phyloP scores from a whole-genome alignment of 2,888 invertebrate species.

The Pandemis heparana region DNA sequence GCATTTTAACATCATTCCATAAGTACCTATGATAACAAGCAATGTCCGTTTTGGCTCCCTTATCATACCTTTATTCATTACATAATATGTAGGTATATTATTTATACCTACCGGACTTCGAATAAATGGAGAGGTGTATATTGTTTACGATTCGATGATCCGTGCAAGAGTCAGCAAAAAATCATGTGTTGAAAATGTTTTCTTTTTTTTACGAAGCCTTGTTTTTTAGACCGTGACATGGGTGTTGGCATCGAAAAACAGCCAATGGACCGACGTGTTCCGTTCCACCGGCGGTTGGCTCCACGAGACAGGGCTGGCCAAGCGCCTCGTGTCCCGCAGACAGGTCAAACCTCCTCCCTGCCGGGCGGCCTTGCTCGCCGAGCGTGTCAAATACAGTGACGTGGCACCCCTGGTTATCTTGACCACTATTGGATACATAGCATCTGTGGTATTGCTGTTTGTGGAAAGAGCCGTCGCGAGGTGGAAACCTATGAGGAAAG shows the following conservation, averaged over 20 bases:
- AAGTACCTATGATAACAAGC: no score
- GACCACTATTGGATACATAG: slow-evolving; percentile 54
- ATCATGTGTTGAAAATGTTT: no score
- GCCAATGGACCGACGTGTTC: slow-evolving; percentile 65
- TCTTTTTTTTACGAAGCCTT: no score
- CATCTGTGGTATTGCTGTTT: slow-evolving; percentile 61
- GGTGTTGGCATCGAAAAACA: slow-evolving; percentile 60
- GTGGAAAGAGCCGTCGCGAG: slow-evolving; percentile 61
- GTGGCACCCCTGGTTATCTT: slow-evolving; percentile 61
- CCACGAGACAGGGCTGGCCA: slow-evolving; percentile 65
- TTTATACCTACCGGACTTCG: no score
- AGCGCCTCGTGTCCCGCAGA: slow-evolving; percentile 58
- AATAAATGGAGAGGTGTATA: no score
- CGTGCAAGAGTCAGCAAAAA: no score
- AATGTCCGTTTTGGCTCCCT: no score
- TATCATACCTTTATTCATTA: no score
- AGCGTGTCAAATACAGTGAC: slow-evolving; percentile 70
- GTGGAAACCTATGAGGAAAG: slow-evolving; percentile 44
- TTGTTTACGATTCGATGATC: no score
- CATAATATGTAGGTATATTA: no score
- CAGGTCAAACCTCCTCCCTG: slow-evolving; percentile 64
- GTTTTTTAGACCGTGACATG: slow-evolving; percentile 60
- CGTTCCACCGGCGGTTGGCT: slow-evolving; percentile 64
- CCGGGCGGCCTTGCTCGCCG: slow-evolving; percentile 69
- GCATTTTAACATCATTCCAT: no score